Percentiles rank a stretch among this genome's conserved stretches.
phyloP scores from a whole-genome alignment of 2,797 vertebrate genomes.

The Crotalus adamanteus region DNA sequence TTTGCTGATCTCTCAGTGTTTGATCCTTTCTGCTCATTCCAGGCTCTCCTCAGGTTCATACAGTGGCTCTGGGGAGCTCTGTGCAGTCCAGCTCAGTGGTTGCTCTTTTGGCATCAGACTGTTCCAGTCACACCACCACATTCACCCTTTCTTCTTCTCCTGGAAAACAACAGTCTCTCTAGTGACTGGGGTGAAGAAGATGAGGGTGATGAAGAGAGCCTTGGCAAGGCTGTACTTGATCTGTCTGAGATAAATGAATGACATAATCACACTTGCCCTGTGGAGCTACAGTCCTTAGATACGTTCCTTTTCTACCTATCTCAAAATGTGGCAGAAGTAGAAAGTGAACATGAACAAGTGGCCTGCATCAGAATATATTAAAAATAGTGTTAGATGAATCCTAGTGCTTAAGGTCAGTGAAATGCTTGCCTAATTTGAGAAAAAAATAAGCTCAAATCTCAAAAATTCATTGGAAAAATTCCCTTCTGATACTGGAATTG shows the following conservation, averaged over 20 bases:
- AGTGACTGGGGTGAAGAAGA: slow-evolving; percentile 68
- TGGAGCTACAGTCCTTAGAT: background rate
- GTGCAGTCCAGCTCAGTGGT: slow-evolving; percentile 58
- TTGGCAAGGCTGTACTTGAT: slow-evolving; percentile 68
- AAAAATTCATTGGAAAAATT: background rate
- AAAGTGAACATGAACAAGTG: background rate
- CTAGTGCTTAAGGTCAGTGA: background rate
- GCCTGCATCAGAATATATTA: background rate
- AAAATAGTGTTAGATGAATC: background rate
- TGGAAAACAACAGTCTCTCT: slow-evolving; percentile 65
- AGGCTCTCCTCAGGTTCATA: slow-evolving; percentile 44
- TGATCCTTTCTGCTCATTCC: slow-evolving; percentile 19
- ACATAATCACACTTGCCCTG: slow-evolving; percentile 28
- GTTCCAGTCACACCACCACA: slow-evolving; percentile 76
- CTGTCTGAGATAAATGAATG: background rate
- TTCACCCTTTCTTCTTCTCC: slow-evolving; percentile 64
- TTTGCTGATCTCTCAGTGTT: slow-evolving; percentile 7
- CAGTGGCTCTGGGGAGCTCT: slow-evolving; percentile 59
- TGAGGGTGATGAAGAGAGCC: slow-evolving; percentile 33
- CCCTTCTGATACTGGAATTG: background rate
- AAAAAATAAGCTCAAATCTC: background rate
- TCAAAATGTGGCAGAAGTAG: background rate
- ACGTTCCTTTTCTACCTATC: background rate
- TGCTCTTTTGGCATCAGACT: slow-evolving; percentile 56
- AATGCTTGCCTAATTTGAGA: background rate